Percentiles rank a stretch among this genome's conserved stretches.
Conservation (phyloP, 2,113 vertebrate genomes). For the Platysternon megacephalum region DNA sequence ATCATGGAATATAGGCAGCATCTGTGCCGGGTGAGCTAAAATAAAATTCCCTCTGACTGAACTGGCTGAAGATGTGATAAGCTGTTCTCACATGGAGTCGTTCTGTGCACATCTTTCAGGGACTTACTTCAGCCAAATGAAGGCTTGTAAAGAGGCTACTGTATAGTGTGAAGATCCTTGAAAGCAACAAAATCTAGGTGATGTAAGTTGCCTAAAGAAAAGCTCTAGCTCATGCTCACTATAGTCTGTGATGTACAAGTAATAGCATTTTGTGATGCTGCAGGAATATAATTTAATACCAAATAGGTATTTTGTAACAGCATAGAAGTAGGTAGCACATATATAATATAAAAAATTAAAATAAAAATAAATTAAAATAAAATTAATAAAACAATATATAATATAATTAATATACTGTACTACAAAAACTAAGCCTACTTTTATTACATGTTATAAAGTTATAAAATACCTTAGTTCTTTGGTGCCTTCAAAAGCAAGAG, state of each 20-base stretch:
- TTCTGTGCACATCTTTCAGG: constrained; percentile 2
- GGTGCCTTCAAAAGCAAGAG: constrained; percentile 24
- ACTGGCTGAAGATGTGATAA: constrained; percentile 16
- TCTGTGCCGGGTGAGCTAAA: constrained; percentile 48
- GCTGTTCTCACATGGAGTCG: constrained; percentile 2
- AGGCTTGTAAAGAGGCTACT: constrained; percentile 10
- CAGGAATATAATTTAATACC: constrained; percentile 30
- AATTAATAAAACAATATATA: not conserved
- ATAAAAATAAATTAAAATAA: not conserved
- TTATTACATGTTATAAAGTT: constrained; percentile 21
- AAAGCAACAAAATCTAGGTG: not conserved
- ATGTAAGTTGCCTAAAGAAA: constrained; percentile 22
- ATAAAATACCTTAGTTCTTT: constrained; percentile 32
- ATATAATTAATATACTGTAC: not conserved
- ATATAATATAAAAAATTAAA: not conserved
- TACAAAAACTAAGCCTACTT: not conserved
- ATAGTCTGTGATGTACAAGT: constrained; percentile 56
- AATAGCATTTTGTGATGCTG: constrained; percentile 45
- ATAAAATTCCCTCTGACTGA: constrained; percentile 33
- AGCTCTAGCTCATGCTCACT: not conserved
- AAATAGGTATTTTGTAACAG: not conserved
- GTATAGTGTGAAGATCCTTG: constrained; percentile 8
- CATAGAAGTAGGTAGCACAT: not conserved
- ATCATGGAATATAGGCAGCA: not conserved
- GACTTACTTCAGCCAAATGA: not conserved